phyloP scores from a whole-genome alignment of 2,888 invertebrate species.

The Entomobrya proxima region DNA sequence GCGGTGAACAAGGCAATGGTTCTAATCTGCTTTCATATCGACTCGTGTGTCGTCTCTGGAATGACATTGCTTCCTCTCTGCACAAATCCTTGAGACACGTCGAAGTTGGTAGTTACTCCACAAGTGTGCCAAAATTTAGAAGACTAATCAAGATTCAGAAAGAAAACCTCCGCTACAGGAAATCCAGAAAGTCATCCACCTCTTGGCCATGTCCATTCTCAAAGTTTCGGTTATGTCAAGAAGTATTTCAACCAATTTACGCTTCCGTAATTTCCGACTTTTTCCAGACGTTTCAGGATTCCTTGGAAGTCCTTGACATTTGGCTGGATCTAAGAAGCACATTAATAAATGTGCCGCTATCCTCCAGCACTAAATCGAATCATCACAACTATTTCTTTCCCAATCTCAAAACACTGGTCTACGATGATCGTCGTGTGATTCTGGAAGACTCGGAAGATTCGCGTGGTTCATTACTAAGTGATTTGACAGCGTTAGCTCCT shows the following conservation, averaged over 20 bases:
- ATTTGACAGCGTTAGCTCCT: constrained; percentile 15
- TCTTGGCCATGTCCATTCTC: constrained; percentile 44
- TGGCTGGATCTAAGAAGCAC: constrained; percentile 65
- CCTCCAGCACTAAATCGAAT: background rate
- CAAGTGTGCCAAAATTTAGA: constrained; percentile 33
- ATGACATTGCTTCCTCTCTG: constrained; percentile 31
- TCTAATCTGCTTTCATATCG: constrained; percentile 32
- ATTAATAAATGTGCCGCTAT: constrained; percentile 20
- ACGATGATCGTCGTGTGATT: constrained; percentile 47
- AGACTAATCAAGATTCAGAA: constrained; percentile 40
- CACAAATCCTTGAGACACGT: constrained; percentile 23
- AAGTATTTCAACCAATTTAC: constrained; percentile 59
- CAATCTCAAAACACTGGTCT: constrained; percentile 43
- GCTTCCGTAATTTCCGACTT: constrained; percentile 48
- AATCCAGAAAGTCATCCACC: background rate
- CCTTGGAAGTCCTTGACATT: constrained; percentile 49
- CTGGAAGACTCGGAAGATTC: constrained; percentile 20
- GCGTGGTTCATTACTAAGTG: constrained; percentile 23
- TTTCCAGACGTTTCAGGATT: constrained; percentile 48
- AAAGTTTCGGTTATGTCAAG: constrained; percentile 59
- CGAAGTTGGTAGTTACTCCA: constrained; percentile 53
- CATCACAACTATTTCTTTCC: background rate
- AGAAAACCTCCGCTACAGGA: background rate
- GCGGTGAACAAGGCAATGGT: background rate
- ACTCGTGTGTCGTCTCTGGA: constrained; percentile 63